These are phyloP conservation scores for Eonycteris spelaea DNA, from an alignment of 2,113 vertebrate species.

Conservation along the genomic window DNA sequence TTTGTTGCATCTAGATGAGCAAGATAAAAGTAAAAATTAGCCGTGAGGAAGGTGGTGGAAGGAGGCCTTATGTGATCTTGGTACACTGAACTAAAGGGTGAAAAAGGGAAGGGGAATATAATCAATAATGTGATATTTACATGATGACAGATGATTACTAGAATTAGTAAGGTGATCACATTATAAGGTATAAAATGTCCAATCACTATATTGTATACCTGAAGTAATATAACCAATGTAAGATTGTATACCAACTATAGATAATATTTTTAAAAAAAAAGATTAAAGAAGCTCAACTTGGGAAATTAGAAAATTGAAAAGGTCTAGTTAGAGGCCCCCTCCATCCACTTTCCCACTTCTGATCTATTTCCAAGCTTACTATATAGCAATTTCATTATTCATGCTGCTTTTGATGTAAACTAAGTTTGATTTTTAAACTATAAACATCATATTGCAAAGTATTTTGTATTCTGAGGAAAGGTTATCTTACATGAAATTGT, in stretches of 20 bases:
- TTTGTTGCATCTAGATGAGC: background rate
- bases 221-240: too few species aligned
- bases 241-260: too few species aligned
- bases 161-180: too few species aligned
- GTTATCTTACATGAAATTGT: constrained; percentile 62
- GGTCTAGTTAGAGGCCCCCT: background rate
- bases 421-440: constrained; percentile 53
- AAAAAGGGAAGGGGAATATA: too few species aligned
- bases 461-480: constrained; percentile 55
- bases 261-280: background rate
- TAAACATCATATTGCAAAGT: constrained; percentile 51
- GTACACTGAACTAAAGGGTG: background rate
- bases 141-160: too few species aligned
- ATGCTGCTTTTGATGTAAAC: constrained; percentile 49
- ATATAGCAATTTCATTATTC: constrained; percentile 33
- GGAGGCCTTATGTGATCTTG: background rate
- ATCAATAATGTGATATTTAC: too few species aligned
- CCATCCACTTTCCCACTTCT: background rate
- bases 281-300: background rate
- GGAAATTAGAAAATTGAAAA: background rate
- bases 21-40: background rate
- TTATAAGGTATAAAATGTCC: too few species aligned
- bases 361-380: constrained; percentile 22
- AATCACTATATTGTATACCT: too few species aligned
- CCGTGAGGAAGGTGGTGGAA: background rate